phyloP scores from a whole-genome alignment of 2,888 invertebrate genomes.

The Apotomis capreana region DNA sequence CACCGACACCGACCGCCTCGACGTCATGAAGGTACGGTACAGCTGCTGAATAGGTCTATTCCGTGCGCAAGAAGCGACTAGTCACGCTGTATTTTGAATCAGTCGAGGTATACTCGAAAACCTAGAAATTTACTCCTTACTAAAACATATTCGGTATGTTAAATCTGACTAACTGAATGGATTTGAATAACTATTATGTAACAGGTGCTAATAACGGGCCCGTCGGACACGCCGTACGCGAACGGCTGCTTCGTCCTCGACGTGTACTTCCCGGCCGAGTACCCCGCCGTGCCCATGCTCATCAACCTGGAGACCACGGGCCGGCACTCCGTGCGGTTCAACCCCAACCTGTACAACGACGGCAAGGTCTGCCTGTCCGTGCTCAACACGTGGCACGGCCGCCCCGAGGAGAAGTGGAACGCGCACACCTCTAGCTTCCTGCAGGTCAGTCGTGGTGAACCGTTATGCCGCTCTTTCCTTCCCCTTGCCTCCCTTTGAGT shows the following conservation, averaged over 20 bases:
- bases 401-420: slow-evolving; percentile 99
- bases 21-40: too few relatives aligned
- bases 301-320: slow-evolving; percentile 96
- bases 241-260: slow-evolving; percentile 96
- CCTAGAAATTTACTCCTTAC: slow-evolving; percentile 81
- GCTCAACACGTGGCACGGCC: slow-evolving; percentile 97
- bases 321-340: slow-evolving; percentile 94
- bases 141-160: too few relatives aligned
- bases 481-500: too few relatives aligned
- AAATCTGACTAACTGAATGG: slow-evolving; percentile 56
- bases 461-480: too few relatives aligned
- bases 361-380: slow-evolving; percentile 97
- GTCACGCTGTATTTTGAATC: slow-evolving; percentile 69
- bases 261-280: slow-evolving; percentile 94
- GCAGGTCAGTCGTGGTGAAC: slow-evolving; percentile 75
- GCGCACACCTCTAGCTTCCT: slow-evolving; percentile 97
- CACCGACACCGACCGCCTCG: slow-evolving; percentile 83
- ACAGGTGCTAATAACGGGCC: slow-evolving; percentile 95
- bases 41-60: too few relatives aligned
- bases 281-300: slow-evolving; percentile 93
- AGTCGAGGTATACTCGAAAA: too few relatives aligned
- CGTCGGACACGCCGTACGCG: slow-evolving; percentile 95
- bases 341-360: slow-evolving; percentile 97
- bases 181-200: background rate
- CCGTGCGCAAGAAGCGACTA: slow-evolving; percentile 89